Conservation (phyloP, 2,797 vertebrate species). For the Phrynocephalus forsythii region DNA sequence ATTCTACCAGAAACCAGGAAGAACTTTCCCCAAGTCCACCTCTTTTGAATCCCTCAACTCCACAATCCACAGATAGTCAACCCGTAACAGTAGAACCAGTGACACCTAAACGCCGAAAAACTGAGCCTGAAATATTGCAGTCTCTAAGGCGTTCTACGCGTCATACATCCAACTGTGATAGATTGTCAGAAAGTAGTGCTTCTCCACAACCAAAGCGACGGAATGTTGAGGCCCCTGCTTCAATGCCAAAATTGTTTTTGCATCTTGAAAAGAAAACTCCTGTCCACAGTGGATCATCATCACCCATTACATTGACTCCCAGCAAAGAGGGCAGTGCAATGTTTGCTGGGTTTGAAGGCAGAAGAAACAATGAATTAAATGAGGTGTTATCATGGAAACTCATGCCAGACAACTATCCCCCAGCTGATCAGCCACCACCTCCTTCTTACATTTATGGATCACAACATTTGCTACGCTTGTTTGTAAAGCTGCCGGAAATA, state of each 20-base stretch:
- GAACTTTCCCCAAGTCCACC: slow-evolving; percentile 94
- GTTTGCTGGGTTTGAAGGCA: slow-evolving; percentile 92
- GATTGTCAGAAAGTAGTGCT: slow-evolving; percentile 87
- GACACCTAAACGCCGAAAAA: slow-evolving; percentile 88
- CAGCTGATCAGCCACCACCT: too few species aligned
- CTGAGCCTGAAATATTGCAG: slow-evolving; percentile 87
- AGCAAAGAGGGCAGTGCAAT: slow-evolving; percentile 91
- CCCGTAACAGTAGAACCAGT: slow-evolving; percentile 85
- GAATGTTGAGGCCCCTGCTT: slow-evolving; percentile 84
- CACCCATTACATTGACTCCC: slow-evolving; percentile 92
- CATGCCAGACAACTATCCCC: too few species aligned
- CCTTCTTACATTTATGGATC: too few species aligned
- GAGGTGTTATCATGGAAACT: too few species aligned
- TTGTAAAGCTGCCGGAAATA: too few species aligned
- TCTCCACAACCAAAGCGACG: slow-evolving; percentile 92
- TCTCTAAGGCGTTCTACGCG: slow-evolving; percentile 92
- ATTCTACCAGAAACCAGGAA: slow-evolving; percentile 85
- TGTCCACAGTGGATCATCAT: slow-evolving; percentile 95
- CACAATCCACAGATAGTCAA: slow-evolving; percentile 94
- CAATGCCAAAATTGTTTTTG: slow-evolving; percentile 93
- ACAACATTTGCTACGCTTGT: too few species aligned
- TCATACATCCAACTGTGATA: slow-evolving; percentile 89
- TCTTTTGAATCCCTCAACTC: slow-evolving; percentile 91
- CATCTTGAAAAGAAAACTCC: slow-evolving; percentile 91
- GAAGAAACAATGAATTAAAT: slow-evolving; percentile 95